phyloP scores from a whole-genome alignment of 2,797 vertebrate species.

The Peromyscus melanophrys region DNA sequence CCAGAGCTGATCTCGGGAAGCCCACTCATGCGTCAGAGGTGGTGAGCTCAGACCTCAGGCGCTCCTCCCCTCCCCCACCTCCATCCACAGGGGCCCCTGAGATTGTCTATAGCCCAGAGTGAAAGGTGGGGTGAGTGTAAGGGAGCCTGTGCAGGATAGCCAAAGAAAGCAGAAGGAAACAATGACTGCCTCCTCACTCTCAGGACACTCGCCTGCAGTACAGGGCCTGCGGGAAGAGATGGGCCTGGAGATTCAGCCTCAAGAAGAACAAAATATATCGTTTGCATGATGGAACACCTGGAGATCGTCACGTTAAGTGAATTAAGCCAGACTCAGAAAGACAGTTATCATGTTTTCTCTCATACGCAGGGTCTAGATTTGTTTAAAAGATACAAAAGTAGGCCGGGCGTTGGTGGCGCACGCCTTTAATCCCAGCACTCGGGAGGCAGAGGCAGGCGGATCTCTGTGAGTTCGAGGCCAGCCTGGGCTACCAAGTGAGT shows the following conservation, averaged over 20 bases:
- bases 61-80: not conserved
- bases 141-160: not conserved
- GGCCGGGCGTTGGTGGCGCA: too few species aligned
- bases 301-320: too few species aligned
- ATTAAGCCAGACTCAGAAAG: not conserved
- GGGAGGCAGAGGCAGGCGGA: too few species aligned
- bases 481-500: too few species aligned
- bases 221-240: not conserved
- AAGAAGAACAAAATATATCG: not conserved
- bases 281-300: not conserved
- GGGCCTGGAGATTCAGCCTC: not conserved
- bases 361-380: not conserved
- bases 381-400: not conserved
- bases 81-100: not conserved
- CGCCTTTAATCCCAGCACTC: too few species aligned
- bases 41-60: constrained; percentile 29
- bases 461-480: too few species aligned
- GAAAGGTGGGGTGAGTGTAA: not conserved
- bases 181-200: not conserved
- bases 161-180: not conserved
- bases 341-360: not conserved
- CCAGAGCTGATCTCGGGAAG: not conserved
- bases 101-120: not conserved
- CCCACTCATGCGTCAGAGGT: not conserved
- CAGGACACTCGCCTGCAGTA: too few species aligned